These are phyloP conservation scores for Pelodiscus sinensis DNA, from an alignment of 2,113 vertebrate genomes.

Conservation along the genomic window DNA sequence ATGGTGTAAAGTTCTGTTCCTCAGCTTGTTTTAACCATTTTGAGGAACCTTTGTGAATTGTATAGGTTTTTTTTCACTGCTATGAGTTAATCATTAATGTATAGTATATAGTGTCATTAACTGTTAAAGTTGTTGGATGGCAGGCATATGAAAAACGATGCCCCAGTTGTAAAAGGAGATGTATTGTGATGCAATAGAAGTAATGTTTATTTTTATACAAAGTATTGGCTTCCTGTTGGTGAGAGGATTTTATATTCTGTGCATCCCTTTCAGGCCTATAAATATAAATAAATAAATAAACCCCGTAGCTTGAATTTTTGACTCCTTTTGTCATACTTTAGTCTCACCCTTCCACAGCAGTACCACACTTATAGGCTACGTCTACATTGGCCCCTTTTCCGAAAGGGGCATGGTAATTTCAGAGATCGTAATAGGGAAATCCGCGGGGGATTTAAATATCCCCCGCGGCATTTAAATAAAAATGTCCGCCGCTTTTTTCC, in stretches of 20 bases:
- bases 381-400: too few species aligned
- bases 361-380: too few species aligned
- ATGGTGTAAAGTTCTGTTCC: not conserved
- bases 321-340: not conserved
- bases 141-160: not conserved
- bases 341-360: not conserved
- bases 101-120: not conserved
- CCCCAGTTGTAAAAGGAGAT: not conserved
- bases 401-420: too few species aligned
- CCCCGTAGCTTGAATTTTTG: not conserved
- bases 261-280: not conserved
- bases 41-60: not conserved
- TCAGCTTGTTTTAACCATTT: not conserved
- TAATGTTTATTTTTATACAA: not conserved
- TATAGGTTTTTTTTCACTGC: slow-evolving; percentile 24
- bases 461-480: too few species aligned
- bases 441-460: too few species aligned
- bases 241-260: not conserved
- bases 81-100: slow-evolving; percentile 43
- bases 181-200: not conserved
- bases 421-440: too few species aligned
- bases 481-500: too few species aligned
- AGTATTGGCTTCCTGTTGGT: not conserved
- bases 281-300: not conserved
- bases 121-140: not conserved